phyloP scores from a whole-genome alignment of 1,140 invertebrate genomes.

The Lethocerus indicus region DNA sequence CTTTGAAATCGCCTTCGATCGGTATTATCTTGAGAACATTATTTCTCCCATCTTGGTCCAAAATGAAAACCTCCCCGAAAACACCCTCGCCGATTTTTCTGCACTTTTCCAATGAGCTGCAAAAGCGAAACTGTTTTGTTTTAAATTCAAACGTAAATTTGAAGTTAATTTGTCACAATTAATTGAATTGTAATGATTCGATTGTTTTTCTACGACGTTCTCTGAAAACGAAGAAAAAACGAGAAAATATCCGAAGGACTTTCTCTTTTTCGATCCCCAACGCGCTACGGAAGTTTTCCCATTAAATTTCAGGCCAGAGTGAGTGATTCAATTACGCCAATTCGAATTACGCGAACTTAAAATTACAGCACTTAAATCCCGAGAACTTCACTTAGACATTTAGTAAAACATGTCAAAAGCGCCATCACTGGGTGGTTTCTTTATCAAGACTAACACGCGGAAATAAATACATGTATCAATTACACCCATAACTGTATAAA shows the following conservation, averaged over 20 bases:
- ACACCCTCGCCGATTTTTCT: slow-evolving; percentile 84
- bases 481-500: too few species aligned
- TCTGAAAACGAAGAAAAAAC: not conserved
- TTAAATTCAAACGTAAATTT: not conserved
- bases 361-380: too few species aligned
- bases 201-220: not conserved
- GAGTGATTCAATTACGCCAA: too few species aligned
- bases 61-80: slow-evolving; percentile 78
- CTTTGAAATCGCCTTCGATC: slow-evolving; percentile 48
- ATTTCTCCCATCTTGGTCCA: slow-evolving; percentile 27
- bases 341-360: too few species aligned
- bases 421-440: too few species aligned
- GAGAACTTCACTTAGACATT: too few species aligned
- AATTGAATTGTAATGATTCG: not conserved
- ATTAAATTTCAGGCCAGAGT: too few species aligned
- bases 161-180: not conserved
- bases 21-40: slow-evolving; percentile 74
- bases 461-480: too few species aligned
- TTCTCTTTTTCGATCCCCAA: not conserved
- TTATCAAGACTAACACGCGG: too few species aligned
- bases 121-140: not conserved
- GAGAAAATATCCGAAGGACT: not conserved
- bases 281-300: not conserved
- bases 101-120: slow-evolving; percentile 21
- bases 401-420: too few species aligned